Evolutionary conservation across 2,797 vertebrate species (phyloP), one percentile per base, ranked within the genome.

Genomic region (Myotis planiceps): DNA sequence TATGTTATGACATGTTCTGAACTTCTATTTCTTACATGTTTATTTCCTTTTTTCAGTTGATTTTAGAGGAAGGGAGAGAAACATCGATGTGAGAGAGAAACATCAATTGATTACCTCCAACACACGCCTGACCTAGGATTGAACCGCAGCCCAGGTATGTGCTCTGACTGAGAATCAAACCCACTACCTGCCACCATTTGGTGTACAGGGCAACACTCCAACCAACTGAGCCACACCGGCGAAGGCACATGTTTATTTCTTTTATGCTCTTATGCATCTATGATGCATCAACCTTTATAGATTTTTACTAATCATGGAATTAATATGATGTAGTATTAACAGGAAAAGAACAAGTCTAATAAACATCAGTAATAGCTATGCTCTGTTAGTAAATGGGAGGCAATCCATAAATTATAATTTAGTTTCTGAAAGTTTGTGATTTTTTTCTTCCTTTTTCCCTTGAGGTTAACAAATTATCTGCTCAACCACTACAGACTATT

Each of bases 1-100:
- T 60, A 37, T 74, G 80, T 83, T 88, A 94, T 27, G 39, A 39
- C 34, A 88, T 88, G 37, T 81, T 90, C 69, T 93, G 55, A 95
- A 63, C 88, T 66, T 94, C 71, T 47, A 27, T 47, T 88, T 71
- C 80, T 75, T 39, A 21, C 51, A 32, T 32, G 29, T 32, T 47
- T 75, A 25, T 86, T 94, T 68, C 71, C 92, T n/a, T 92, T 79
- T 7, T 65, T 32, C 29, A 65, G n/a, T 65, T 65, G 15, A 65
- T 18, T 65, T 32, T 65, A 65, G 63, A 65, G 63, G 63, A 65
- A 65, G 63, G 63, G 27, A 63, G 15, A 63, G 14, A 16, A 15
- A 63, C 58, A n/a, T n/a, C 13, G 13, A 29, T 29, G 58, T 29
- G 58, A 63, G 29, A 58, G 55, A 63, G 29, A 63, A 65, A 18